Evolutionary conservation across 2,113 vertebrate species (phyloP).

Genomic region (Poicephalus gulielmi): DNA sequence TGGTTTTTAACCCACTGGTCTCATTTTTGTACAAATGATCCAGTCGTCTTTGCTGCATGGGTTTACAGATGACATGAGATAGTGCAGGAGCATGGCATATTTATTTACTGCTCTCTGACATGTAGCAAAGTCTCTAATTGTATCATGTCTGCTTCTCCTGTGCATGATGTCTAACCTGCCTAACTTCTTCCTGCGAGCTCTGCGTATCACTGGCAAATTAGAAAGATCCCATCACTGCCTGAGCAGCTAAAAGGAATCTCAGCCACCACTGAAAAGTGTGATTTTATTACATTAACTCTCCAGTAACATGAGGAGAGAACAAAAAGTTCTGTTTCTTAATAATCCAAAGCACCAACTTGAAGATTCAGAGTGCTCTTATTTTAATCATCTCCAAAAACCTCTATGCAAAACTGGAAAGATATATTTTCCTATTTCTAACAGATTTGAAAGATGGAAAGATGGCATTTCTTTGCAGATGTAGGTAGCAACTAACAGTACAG

Average conservation of each 20-base stretch:
- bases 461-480: background rate
- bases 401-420: background rate
- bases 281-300: background rate
- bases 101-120: background rate
- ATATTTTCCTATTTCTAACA: background rate
- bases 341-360: background rate
- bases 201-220: background rate
- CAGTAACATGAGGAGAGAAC: background rate
- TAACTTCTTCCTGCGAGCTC: background rate
- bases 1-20: background rate
- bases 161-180: background rate
- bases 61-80: background rate
- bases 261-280: background rate
- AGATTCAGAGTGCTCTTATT: background rate
- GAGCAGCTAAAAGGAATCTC: background rate
- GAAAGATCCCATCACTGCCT: background rate
- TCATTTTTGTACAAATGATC: background rate
- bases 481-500: background rate
- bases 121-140: background rate
- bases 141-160: background rate
- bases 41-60: background rate
- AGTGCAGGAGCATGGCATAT: rapidly evolving
- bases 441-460: background rate
- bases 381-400: background rate
- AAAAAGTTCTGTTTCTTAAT: background rate